These are phyloP conservation scores for Callosobruchus maculatus DNA, from an alignment of 2,888 invertebrate species.

Conservation along the genomic window DNA sequence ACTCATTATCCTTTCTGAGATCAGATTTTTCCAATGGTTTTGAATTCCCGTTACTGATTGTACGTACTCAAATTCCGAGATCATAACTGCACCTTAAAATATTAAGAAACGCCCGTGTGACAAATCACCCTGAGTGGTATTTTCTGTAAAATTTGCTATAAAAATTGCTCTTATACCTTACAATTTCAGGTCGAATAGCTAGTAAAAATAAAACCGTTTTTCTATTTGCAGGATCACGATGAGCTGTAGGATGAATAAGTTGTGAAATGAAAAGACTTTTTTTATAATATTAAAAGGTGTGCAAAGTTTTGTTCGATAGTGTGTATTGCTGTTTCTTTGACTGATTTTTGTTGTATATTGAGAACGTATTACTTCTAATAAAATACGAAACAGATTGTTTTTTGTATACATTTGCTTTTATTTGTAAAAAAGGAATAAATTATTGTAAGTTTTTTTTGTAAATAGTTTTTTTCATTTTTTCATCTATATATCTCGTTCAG, in stretches of 20 bases:
- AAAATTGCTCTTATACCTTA: background rate
- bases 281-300: constrained; percentile 41
- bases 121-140: no score
- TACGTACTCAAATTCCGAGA: no score
- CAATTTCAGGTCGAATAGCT: no score
- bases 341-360: constrained; percentile 47
- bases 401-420: constrained; percentile 28
- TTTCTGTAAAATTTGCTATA: no score
- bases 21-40: no score
- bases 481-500: background rate
- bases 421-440: constrained; percentile 36
- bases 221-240: constrained; percentile 52
- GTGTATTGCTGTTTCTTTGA: constrained; percentile 46
- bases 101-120: no score
- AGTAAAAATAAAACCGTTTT: constrained; percentile 4
- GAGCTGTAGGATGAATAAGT: constrained; percentile 51
- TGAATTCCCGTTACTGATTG: no score
- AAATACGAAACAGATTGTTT: constrained; percentile 35
- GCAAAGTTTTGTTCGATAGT: constrained; percentile 46
- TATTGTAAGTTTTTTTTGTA: constrained; percentile 32
- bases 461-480: constrained; percentile 17
- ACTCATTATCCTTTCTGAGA: no score
- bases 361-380: constrained; percentile 41
- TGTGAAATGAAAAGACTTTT: constrained; percentile 40
- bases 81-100: no score